Evolutionary conservation across 2,888 invertebrate genomes (phyloP).

Genomic region (Idaea dimidiata): DNA sequence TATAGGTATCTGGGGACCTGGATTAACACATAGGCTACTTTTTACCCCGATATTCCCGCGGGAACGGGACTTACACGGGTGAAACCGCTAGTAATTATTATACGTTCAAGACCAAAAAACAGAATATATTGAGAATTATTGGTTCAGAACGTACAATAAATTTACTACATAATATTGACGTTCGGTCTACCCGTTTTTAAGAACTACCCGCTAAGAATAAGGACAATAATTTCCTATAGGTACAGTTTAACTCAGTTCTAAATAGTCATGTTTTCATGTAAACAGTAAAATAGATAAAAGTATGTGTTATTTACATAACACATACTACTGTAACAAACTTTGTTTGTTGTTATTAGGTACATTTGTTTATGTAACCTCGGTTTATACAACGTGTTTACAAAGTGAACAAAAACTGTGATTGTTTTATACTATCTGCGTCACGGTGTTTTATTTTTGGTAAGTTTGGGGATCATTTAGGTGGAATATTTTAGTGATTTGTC

Average conservation of each 20-base stretch:
- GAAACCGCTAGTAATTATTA: no score
- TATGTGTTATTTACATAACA: neutral
- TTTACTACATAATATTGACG: no score
- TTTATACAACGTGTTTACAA: neutral
- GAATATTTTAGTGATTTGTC: neutral
- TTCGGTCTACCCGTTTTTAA: no score
- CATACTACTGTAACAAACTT: neutral
- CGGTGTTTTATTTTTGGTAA: neutral
- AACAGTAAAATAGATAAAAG: neutral
- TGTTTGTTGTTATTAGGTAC: neutral
- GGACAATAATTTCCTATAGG: no score
- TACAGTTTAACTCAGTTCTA: neutral
- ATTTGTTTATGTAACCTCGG: neutral
- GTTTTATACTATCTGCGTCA: neutral
- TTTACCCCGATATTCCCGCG: no score
- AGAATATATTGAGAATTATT: no score
- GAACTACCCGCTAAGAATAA: no score
- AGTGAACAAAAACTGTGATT: neutral
- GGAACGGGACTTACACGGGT: no score
- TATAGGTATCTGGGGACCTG: no score
- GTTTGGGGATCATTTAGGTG: neutral
- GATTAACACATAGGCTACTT: no score
- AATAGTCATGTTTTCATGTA: neutral
- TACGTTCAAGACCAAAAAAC: no score
- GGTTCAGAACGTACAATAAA: no score